These are phyloP conservation scores for Lonchura striata DNA, from an alignment of 2,113 vertebrate species.

Conservation along the genomic window DNA sequence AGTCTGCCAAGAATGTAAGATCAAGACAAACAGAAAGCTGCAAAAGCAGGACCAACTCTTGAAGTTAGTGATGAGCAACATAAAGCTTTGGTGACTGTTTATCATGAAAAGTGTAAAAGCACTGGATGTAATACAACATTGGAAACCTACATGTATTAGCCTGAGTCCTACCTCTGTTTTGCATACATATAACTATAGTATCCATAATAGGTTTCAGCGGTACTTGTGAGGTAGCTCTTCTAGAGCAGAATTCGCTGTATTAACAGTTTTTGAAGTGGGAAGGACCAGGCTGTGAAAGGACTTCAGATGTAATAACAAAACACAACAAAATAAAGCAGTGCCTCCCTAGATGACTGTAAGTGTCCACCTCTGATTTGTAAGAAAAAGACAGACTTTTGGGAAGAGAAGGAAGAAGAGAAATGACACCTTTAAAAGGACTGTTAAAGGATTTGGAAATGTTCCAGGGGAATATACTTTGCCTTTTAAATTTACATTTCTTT, in stretches of 20 bases:
- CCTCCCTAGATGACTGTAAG: neutral
- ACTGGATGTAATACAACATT: neutral
- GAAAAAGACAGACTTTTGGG: neutral
- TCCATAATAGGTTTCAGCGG: neutral
- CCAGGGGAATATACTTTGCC: neutral
- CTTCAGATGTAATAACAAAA: neutral
- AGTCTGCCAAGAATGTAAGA: neutral
- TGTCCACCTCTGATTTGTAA: neutral
- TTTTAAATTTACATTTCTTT: neutral
- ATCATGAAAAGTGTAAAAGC: neutral
- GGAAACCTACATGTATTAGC: neutral
- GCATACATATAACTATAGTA: neutral
- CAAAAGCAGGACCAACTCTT: neutral
- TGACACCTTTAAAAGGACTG: neutral
- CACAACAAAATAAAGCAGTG: neutral
- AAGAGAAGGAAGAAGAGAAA: neutral
- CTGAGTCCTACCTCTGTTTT: neutral
- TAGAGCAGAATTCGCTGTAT: neutral
- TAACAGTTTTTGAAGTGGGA: neutral
- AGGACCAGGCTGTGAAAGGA: neutral
- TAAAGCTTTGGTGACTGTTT: neutral
- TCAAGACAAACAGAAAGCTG: neutral
- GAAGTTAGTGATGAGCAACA: neutral
- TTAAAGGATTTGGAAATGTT: neutral
- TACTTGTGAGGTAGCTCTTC: neutral